Evolutionary conservation across 2,113 vertebrate genomes (phyloP).

Genomic region (Psilopogon haemacephalus): DNA sequence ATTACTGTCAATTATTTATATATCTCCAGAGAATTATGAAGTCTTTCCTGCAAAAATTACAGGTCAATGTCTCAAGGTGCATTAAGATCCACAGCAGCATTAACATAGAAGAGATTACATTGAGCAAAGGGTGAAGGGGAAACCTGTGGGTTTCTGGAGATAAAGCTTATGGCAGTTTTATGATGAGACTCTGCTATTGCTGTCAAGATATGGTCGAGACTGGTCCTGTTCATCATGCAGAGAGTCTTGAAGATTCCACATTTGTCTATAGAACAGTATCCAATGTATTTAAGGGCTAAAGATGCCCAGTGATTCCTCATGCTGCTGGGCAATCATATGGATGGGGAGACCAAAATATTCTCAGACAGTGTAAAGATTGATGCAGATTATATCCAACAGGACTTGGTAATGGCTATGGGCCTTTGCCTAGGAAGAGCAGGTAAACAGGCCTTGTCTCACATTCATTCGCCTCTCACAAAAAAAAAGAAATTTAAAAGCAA

Average conservation of each 20-base stretch:
- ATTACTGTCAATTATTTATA: slow-evolving; percentile 37
- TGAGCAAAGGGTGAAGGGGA: not conserved
- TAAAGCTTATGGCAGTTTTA: not conserved
- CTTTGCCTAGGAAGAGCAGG: not conserved
- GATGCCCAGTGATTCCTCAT: not conserved
- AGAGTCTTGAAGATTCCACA: not conserved
- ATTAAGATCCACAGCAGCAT: not conserved
- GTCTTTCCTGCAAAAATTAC: not conserved
- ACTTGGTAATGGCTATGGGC: not conserved
- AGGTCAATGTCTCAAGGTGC: not conserved
- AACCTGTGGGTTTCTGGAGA: not conserved
- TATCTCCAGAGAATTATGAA: not conserved
- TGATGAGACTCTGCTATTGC: not conserved
- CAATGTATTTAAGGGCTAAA: not conserved
- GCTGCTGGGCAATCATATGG: not conserved
- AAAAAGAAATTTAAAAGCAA: not conserved
- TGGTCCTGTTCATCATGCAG: not conserved
- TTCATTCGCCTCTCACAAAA: not conserved
- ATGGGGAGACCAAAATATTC: not conserved
- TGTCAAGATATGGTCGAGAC: not conserved
- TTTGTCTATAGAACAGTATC: not conserved
- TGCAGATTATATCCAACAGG: not conserved
- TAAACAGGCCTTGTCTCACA: not conserved
- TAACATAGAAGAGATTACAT: not conserved
- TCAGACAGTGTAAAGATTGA: not conserved